Conservation (phyloP, 2,888 invertebrate genomes). For the Drosophila pseudotalamancana region DNA sequence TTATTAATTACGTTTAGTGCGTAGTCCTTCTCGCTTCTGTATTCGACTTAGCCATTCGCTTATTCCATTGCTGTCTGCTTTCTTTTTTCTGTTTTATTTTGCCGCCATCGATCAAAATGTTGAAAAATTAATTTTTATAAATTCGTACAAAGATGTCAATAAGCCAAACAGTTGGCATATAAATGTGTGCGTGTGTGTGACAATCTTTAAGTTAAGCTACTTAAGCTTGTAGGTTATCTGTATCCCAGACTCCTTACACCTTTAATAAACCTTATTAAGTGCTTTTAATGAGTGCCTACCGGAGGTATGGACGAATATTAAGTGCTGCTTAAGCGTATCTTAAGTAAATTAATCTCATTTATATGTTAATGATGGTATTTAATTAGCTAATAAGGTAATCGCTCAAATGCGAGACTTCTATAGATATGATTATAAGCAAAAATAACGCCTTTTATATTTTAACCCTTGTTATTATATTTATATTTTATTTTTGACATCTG, state of each 20-base stretch:
- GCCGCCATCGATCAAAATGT: constrained; percentile 41
- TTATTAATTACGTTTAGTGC: constrained; percentile 52
- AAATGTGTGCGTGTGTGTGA: neutral
- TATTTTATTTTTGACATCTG: too few species aligned
- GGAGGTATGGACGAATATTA: neutral
- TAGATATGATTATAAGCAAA: too few species aligned
- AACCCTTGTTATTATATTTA: too few species aligned
- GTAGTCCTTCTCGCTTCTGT: too few species aligned
- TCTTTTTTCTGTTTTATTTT: neutral
- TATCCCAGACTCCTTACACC: neutral
- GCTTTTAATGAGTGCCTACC: neutral
- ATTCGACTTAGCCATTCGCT: neutral
- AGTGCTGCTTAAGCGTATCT: neutral
- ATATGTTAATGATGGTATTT: neutral
- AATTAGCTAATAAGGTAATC: neutral
- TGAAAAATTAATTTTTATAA: constrained; percentile 43
- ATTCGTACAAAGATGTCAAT: constrained; percentile 25
- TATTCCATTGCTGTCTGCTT: neutral
- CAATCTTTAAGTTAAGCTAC: neutral
- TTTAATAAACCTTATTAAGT: constrained; percentile 8
- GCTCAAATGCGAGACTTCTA: neutral
- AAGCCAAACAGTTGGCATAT: neutral
- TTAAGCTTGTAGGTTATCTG: neutral
- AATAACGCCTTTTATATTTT: too few species aligned
- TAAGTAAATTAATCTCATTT: neutral